Percentiles rank a stretch among this genome's conserved stretches.
Evolutionary conservation across 2,797 vertebrate species (phyloP).

Genomic region (Mormyrus hasselquistii): DNA sequence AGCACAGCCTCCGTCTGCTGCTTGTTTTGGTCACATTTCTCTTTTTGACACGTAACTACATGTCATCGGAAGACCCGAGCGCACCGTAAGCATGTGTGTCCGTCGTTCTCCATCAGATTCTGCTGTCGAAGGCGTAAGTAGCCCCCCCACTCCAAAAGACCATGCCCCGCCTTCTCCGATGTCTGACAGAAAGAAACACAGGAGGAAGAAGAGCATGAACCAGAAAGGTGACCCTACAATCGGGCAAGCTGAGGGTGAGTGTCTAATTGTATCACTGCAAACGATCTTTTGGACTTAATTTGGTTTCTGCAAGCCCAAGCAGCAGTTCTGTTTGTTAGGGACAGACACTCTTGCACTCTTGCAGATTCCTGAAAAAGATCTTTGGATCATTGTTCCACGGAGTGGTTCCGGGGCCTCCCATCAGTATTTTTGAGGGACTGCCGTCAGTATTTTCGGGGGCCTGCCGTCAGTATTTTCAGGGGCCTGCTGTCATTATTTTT

Average conservation of each 20-base stretch:
- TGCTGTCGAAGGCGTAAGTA: conserved; percentile 71
- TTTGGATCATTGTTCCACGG: not conserved
- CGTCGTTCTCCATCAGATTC: conserved; percentile 51
- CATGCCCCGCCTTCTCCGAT: conserved; percentile 71
- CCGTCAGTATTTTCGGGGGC: not conserved
- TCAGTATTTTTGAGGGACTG: not conserved
- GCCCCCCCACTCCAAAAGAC: conserved; percentile 71
- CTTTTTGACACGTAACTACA: not conserved
- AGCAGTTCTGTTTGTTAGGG: not conserved
- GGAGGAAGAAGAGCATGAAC: conserved; percentile 81
- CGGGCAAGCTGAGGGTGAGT: conserved; percentile 81
- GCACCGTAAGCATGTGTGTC: not conserved
- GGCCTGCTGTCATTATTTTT: no score
- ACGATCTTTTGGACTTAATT: not conserved
- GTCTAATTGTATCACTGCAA: not conserved
- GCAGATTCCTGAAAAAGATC: not conserved
- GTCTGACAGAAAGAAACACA: conserved; percentile 81
- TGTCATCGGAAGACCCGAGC: not conserved
- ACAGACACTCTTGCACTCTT: not conserved
- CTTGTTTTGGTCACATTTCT: not conserved
- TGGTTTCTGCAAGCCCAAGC: not conserved
- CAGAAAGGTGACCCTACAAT: conserved; percentile 76
- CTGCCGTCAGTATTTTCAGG: no score
- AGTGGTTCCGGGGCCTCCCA: not conserved
- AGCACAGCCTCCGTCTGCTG: not conserved